These are phyloP conservation scores for Chironomus tentans DNA, from an alignment of 2,888 invertebrate species.

Conservation along the genomic window DNA sequence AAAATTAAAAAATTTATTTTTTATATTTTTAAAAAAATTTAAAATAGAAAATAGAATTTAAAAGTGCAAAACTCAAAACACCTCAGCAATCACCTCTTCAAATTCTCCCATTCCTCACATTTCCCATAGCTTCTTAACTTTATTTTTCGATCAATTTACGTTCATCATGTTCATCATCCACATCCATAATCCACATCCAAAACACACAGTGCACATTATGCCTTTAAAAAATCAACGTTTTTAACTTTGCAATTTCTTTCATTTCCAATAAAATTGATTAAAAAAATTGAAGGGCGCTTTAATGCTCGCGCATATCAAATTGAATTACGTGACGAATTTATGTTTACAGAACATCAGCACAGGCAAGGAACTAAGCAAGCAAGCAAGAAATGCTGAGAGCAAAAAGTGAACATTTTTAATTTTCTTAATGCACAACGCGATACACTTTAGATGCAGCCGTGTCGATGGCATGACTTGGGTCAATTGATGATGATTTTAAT, in stretches of 20 bases:
- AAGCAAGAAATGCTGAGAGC: too few relatives aligned
- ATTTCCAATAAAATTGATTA: neutral
- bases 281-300: neutral
- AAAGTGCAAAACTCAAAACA: too few relatives aligned
- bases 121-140: neutral
- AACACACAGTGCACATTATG: neutral
- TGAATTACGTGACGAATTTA: slow-evolving; percentile 6
- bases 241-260: neutral
- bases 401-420: neutral
- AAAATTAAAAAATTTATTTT: too few relatives aligned
- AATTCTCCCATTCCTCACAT: too few relatives aligned
- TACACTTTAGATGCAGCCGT: neutral
- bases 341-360: neutral
- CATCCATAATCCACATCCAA: neutral
- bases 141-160: neutral
- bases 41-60: too few relatives aligned
- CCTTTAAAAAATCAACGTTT: too few relatives aligned
- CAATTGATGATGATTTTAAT: neutral
- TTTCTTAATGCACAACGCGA: too few relatives aligned
- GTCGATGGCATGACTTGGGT: neutral
- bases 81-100: too few relatives aligned
- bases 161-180: neutral
- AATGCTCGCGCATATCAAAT: neutral
- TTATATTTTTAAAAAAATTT: too few relatives aligned
- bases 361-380: neutral